Base-by-base conservation (phyloP, 2,888 invertebrate genomes). In the Drosophila longiperda region DNA sequence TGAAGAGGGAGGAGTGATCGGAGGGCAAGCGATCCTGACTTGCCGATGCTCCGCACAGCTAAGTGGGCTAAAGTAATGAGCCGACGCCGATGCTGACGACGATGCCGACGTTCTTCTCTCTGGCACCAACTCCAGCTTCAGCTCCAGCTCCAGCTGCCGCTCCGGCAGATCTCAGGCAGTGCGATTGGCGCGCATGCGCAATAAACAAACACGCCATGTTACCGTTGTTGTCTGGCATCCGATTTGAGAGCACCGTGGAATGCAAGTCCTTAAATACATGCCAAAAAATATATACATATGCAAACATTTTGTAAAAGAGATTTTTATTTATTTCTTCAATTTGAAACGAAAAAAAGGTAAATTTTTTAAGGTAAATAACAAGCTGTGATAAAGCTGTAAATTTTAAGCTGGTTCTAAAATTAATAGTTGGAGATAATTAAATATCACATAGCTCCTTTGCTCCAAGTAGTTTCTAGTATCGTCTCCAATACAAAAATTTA, bases 131-230 rank as follows among this genome's bases (percentile, higher is more conserved):
- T 54, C 17, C 34, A 42, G 15, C 17, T 23, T n/a, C 42, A 66
- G 32, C 12, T 34, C 17, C 53, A 67, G 40, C 70, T 60, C 34
- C 60, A 68, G 59, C 77, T 64, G 42, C 50, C 49, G 45, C 58
- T 71, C 34, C 59, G 38, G 26, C 83, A 76, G 80, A 82, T 90
- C 83, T 83, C 71, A 73, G 87, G 66, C 73, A 67, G 63, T 72
- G 80, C 90, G 90, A 87, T 90, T 81, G 89, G 74, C 67, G 83
- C 83, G 90, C 88, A 90, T 90, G 88, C 85, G 87, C 87, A 90
- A 88, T 88, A 88, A 88, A 90, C 90, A 90, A 88, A 90, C 88
- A 88, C 88, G 88, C 88, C 83, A 88, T 88, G 77, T 90, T 88
- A 88, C 90, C 90, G 90, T 90, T 87, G 90, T 74, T 90, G 89